Percentiles rank a stretch among this genome's conserved stretches.
Evolutionary conservation across 1,140 invertebrate species (phyloP).

Genomic region (Aphelinus atriplicis): DNA sequence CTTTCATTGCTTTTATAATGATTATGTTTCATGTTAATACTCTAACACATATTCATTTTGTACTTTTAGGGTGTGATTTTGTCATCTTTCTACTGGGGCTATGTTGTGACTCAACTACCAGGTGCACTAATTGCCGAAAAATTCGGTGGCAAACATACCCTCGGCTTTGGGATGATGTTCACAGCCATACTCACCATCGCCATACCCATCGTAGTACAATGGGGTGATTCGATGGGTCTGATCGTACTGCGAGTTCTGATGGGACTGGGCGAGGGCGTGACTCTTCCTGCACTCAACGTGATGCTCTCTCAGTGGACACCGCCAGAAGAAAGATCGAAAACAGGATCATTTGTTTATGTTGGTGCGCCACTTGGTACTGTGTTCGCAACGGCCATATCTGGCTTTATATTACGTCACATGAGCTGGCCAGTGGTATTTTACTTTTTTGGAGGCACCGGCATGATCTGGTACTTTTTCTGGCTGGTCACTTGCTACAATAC

Average conservation of each 20-base stretch:
- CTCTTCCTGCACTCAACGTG: slow-evolving; percentile 79
- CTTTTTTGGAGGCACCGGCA: slow-evolving; percentile 80
- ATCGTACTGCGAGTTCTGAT: slow-evolving; percentile 75
- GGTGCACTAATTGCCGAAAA: slow-evolving; percentile 76
- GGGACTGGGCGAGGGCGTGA: slow-evolving; percentile 81
- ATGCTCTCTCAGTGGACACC: slow-evolving; percentile 81
- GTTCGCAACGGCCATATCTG: slow-evolving; percentile 80
- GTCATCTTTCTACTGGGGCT: slow-evolving; percentile 72
- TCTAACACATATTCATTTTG: no score
- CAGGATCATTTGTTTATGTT: slow-evolving; percentile 79
- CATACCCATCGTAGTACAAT: slow-evolving; percentile 70
- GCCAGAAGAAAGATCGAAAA: slow-evolving; percentile 74
- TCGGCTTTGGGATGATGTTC: slow-evolving; percentile 79
- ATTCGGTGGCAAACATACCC: slow-evolving; percentile 81
- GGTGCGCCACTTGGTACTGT: slow-evolving; percentile 81
- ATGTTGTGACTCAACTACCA: slow-evolving; percentile 70
- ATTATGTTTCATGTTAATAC: no score
- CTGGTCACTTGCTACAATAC: slow-evolving; percentile 79
- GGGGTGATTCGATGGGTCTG: slow-evolving; percentile 70
- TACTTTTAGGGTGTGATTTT: slow-evolving; percentile 68
- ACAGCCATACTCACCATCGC: slow-evolving; percentile 80
- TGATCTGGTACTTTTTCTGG: slow-evolving; percentile 80
- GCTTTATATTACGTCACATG: slow-evolving; percentile 74
- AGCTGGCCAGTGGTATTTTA: slow-evolving; percentile 85
- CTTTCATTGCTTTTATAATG: neutral